Evolutionary conservation across 1,140 invertebrate genomes (phyloP).

Genomic region (Galleria mellonella): DNA sequence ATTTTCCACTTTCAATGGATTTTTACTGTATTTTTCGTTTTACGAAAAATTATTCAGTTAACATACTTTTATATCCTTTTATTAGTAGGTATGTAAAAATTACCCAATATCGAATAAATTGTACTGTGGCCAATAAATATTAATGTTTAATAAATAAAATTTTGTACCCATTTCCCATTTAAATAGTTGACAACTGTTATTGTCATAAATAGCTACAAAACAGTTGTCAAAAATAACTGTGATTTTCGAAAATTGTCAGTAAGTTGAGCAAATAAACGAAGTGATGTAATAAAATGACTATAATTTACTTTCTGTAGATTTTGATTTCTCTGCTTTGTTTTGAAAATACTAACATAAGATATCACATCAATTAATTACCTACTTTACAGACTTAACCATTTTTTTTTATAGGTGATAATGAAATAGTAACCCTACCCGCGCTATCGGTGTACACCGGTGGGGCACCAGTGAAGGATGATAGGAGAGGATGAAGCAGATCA

Average conservation of each 20-base stretch:
- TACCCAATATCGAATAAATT: constrained; percentile 47
- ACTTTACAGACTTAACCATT: too few species aligned
- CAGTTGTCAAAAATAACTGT: constrained; percentile 71
- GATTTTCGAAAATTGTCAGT: constrained; percentile 73
- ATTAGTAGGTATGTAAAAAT: constrained; percentile 33
- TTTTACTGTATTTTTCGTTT: constrained; percentile 12
- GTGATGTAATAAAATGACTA: constrained; percentile 38
- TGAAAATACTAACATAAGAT: too few species aligned
- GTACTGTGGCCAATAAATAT: constrained; percentile 68
- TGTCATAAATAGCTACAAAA: constrained; percentile 64
- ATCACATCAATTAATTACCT: too few species aligned
- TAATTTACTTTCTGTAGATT: too few species aligned
- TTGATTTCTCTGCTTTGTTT: too few species aligned
- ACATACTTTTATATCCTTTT: constrained; percentile 17
- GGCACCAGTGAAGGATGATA: too few species aligned
- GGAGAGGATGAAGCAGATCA: too few species aligned
- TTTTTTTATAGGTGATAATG: too few species aligned
- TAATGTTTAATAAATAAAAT: constrained; percentile 60
- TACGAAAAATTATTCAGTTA: constrained; percentile 12
- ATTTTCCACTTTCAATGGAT: constrained; percentile 31
- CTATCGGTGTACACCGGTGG: too few species aligned
- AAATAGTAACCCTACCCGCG: too few species aligned
- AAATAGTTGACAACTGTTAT: constrained; percentile 59
- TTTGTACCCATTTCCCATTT: constrained; percentile 69
- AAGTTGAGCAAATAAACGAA: constrained; percentile 73